A percentile compares a stretch with the other conserved stretches of the same genome.
These are phyloP conservation scores for Plemyria rubiginata DNA, from an alignment of 2,888 invertebrate genomes.

Conservation along the genomic window DNA sequence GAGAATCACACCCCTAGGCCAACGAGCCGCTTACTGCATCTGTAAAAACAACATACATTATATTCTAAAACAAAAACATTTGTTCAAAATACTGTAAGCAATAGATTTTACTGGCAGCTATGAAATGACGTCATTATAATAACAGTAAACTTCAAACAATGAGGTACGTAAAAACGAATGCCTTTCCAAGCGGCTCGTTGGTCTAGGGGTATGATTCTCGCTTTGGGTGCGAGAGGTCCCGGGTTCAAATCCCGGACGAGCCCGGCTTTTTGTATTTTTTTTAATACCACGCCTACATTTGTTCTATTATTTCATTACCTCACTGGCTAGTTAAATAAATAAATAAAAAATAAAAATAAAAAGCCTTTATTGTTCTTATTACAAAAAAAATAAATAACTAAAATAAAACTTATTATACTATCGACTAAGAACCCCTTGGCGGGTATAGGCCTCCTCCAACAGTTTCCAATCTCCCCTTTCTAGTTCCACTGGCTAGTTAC, in stretches of 20 bases:
- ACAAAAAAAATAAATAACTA: no score
- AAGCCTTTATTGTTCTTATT: no score
- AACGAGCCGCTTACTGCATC: constrained; percentile 62
- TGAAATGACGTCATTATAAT: constrained; percentile 22
- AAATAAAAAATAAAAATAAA: no score
- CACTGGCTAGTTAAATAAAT: no score
- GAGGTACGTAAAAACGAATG: constrained; percentile 20
- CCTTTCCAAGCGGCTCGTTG: constrained; percentile 66
- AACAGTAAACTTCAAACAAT: constrained; percentile 8
- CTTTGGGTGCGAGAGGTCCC: constrained; percentile 82
- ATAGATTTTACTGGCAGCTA: constrained; percentile 13
- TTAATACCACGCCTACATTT: no score
- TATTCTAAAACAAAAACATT: background rate
- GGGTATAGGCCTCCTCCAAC: no score
- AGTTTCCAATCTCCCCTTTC: no score
- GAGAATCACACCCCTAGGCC: constrained; percentile 83
- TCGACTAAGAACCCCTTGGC: no score
- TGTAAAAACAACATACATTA: background rate
- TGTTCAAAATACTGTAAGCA: constrained; percentile 3
- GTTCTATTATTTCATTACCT: no score
- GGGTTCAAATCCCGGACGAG: constrained; percentile 83
- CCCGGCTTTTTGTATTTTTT: constrained; percentile 51
- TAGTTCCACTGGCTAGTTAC: no score
- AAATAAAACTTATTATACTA: no score
- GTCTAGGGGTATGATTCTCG: constrained; percentile 84